Conservation (phyloP, 2,113 vertebrate genomes). For the Hippolais icterina region DNA sequence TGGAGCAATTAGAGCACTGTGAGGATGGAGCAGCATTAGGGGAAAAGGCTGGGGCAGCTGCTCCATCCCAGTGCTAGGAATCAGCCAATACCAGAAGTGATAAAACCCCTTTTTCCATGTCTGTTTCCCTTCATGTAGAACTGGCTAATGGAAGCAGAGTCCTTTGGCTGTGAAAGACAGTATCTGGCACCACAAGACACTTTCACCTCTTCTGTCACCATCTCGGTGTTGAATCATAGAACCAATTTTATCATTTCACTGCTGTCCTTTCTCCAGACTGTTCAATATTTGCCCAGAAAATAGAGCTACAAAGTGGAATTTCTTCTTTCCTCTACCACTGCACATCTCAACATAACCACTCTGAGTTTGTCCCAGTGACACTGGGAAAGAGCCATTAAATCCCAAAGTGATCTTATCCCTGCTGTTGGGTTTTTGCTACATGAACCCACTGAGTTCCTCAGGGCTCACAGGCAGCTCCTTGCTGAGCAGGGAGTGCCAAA, state of each 20-base stretch:
- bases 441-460: not conserved
- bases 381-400: not conserved
- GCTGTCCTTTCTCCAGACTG: not conserved
- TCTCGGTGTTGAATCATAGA: not conserved
- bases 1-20: not conserved
- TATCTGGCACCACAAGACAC: not conserved
- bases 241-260: not conserved
- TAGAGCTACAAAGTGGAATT: not conserved
- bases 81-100: not conserved
- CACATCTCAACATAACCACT: not conserved
- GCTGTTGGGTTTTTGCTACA: not conserved
- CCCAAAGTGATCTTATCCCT: not conserved
- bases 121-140: not conserved
- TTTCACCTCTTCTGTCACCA: not conserved
- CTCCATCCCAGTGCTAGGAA: not conserved
- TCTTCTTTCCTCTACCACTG: not conserved
- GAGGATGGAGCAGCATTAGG: not conserved
- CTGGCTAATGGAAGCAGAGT: not conserved
- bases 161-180: not conserved
- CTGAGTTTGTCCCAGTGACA: not conserved
- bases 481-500: not conserved
- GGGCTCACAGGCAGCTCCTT: not conserved
- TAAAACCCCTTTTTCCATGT: not conserved
- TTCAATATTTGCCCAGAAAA: not conserved
- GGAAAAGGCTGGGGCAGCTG: not conserved